These are phyloP conservation scores for Pluvianellus socialis DNA, from an alignment of 2,113 vertebrate species.

Conservation along the genomic window DNA sequence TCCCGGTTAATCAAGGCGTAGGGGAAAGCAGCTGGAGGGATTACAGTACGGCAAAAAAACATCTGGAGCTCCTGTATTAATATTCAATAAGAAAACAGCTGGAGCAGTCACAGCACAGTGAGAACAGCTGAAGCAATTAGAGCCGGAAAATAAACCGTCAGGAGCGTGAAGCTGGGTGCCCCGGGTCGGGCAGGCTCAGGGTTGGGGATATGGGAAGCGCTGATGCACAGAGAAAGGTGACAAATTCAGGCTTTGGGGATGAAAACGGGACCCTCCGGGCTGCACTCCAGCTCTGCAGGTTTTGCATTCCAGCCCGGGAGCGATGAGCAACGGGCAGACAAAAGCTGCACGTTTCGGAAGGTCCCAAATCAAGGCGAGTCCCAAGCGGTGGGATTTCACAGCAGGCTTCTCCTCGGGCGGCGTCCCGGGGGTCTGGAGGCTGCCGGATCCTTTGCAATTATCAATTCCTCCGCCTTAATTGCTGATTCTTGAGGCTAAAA, in stretches of 20 bases:
- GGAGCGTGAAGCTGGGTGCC: background rate
- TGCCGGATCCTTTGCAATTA: background rate
- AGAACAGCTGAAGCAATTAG: conserved; percentile 29
- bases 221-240: background rate
- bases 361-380: rapidly evolving
- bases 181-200: rapidly evolving
- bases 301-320: background rate
- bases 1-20: background rate
- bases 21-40: conserved; percentile 50
- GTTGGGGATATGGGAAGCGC: background rate
- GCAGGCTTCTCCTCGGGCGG: background rate
- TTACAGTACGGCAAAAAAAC: background rate
- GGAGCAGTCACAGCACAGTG: conserved; percentile 21
- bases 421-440: background rate
- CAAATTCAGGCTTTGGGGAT: background rate
- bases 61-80: conserved; percentile 49
- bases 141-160: background rate
- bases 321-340: rapidly evolving
- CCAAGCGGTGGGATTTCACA: rapidly evolving
- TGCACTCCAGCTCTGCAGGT: background rate
- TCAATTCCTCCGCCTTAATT: background rate
- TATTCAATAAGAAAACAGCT: conserved; percentile 47
- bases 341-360: rapidly evolving
- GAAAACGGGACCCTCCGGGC: background rate
- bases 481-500: background rate